Conservation (phyloP, 2,888 invertebrate species). For the Troglohyphantes excavatus region DNA sequence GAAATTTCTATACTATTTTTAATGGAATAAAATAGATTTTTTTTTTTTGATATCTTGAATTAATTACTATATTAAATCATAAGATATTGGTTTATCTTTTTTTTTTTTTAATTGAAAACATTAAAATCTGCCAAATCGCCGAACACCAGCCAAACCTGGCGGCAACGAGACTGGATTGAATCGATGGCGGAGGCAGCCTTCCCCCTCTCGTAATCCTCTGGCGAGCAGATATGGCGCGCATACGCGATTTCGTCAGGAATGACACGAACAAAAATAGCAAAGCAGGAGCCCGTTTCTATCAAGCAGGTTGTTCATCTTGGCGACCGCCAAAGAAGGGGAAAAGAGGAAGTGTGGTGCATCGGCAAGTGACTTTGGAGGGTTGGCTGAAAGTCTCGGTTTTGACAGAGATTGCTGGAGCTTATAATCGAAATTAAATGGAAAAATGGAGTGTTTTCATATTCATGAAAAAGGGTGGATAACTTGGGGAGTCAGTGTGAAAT, state of each 20-base stretch:
- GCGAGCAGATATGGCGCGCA: conserved; percentile 66
- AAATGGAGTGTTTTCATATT: neutral
- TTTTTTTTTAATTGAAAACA: no score
- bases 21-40: no score
- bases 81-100: no score
- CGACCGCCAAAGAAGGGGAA: conserved; percentile 42
- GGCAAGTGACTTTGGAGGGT: neutral
- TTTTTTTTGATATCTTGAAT: no score
- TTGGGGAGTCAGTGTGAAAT: no score
- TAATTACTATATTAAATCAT: no score
- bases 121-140: no score
- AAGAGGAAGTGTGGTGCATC: neutral
- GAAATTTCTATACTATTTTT: no score
- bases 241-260: conserved; percentile 31
- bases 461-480: no score
- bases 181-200: conserved; percentile 58
- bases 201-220: conserved; percentile 32
- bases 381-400: neutral
- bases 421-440: conserved; percentile 15
- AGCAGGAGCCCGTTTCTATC: conserved; percentile 8
- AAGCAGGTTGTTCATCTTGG: conserved; percentile 63
- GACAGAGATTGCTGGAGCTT: conserved; percentile 33
- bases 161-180: conserved; percentile 19
- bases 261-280: conserved; percentile 16
- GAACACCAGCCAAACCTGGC: no score